Base-by-base conservation (phyloP, 1,140 invertebrate genomes). In the Drosophila nannoptera region DNA sequence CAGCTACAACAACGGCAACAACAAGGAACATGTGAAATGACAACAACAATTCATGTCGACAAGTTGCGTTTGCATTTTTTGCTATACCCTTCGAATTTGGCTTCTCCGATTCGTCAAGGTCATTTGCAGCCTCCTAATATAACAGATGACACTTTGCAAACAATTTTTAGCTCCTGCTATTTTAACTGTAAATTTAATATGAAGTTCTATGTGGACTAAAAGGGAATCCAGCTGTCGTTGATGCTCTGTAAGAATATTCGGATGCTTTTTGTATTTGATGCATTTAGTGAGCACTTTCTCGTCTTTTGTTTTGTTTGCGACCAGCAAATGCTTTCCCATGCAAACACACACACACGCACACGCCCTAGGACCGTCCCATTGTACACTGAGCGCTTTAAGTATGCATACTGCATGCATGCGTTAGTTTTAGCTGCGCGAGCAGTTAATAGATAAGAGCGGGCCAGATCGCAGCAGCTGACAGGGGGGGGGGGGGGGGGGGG, bases 31-130 rank as follows among this genome's bases (percentile, higher is more conserved):
- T 77, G 77, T 67, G 63, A 78, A 84, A 84, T 74, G 73, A 80
- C 81, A 83, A 83, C 80, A 83, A 84, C 80, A 73, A 84, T 80
- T 84, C 80, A 84, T 84, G 80, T 84, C 81, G 80, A 84, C 80
- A 84, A 84, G 80, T 84, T 84, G 80, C 76, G 48, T 63, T 81
- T 71, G 64, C 77, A 76, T 80, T 83, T 75, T 56, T 70, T 68
- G 48, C 33, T 9, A 46, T 40, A 35, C 29, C 40, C 38, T 42
- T 5, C 0, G 4, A n/a, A 16, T 7, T 40, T 43, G 52, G 45
- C 36, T 56, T 56, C n/a, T n/a, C 29, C 7, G n/a, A 12, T 14
- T 36, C 9, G 33, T 5, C 11, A 4, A 45, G 0, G 1, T 2
- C 5, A 4, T 5, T 32, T 45, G 54, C 7, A 42, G 31, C 36